Conservation (phyloP, 2,113 vertebrate species). For the Mirza zaza region DNA sequence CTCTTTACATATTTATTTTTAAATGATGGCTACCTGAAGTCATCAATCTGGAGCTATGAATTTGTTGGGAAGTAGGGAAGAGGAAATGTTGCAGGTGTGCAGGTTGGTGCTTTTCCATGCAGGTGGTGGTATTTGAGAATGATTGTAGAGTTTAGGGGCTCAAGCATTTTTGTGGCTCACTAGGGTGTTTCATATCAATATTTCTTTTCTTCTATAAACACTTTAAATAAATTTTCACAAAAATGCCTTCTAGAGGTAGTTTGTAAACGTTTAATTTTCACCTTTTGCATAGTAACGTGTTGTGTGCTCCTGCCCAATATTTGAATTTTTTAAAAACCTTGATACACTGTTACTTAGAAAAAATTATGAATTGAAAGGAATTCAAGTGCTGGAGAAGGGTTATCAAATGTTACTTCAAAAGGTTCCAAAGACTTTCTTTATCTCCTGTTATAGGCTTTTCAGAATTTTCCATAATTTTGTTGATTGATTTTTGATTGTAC, state of each 20-base stretch:
- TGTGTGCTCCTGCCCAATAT: background rate
- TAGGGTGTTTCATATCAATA: background rate
- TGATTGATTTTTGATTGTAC: background rate
- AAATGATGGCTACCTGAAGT: background rate
- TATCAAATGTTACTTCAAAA: background rate
- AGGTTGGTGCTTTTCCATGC: background rate
- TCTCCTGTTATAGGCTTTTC: background rate
- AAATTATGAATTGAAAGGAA: background rate
- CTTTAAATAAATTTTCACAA: slow-evolving; percentile 15
- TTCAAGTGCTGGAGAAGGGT: background rate
- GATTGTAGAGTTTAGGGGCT: background rate
- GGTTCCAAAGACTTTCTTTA: background rate
- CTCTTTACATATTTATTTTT: background rate
- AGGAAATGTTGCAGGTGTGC: background rate
- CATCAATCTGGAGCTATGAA: background rate
- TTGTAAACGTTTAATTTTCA: slow-evolving; percentile 44
- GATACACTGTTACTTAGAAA: background rate
- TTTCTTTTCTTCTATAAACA: background rate
- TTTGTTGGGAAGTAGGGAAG: background rate
- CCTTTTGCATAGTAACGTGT: background rate
- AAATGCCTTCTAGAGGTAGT: background rate
- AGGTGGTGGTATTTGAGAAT: background rate
- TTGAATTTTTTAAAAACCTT: slow-evolving; percentile 30
- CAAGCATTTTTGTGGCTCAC: background rate
- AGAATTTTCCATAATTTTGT: background rate